These are phyloP conservation scores for Pseudomyrmex gracilis DNA, from an alignment of 1,140 invertebrate genomes.

Conservation along the genomic window DNA sequence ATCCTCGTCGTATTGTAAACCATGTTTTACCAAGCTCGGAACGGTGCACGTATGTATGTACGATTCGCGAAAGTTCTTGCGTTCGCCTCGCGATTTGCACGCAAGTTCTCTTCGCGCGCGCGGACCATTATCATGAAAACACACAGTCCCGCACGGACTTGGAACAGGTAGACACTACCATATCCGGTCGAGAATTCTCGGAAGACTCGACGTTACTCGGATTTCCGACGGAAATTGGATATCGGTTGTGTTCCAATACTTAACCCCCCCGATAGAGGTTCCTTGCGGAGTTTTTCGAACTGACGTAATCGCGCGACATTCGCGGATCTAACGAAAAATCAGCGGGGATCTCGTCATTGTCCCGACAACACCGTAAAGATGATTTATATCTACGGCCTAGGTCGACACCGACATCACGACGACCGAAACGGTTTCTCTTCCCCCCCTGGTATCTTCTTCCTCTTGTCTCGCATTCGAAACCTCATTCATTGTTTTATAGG, in stretches of 20 bases:
- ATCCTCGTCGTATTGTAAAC: slow-evolving; percentile 52
- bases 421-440: background rate
- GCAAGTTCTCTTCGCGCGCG: slow-evolving; percentile 40
- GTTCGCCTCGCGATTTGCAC: slow-evolving; percentile 66
- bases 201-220: slow-evolving; percentile 30
- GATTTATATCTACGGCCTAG: slow-evolving; percentile 70
- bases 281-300: too few species aligned
- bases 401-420: slow-evolving; percentile 25
- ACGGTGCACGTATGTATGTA: slow-evolving; percentile 1
- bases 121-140: slow-evolving; percentile 64
- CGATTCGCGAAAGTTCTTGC: slow-evolving; percentile 36
- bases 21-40: slow-evolving; percentile 46
- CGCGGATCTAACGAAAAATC: slow-evolving; percentile 52
- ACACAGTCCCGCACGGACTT: slow-evolving; percentile 48
- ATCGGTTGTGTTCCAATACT: background rate
- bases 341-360: slow-evolving; percentile 35
- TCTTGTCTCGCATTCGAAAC: slow-evolving; percentile 37
- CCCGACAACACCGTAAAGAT: slow-evolving; percentile 72
- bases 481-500: slow-evolving; percentile 79
- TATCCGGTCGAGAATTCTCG: slow-evolving; percentile 28
- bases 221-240: slow-evolving; percentile 53
- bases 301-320: slow-evolving; percentile 36
- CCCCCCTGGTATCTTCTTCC: background rate
- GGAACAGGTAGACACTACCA: slow-evolving; percentile 52
- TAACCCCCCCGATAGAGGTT: too few species aligned